Evolutionary conservation across 2,888 invertebrate species (phyloP).

Genomic region (Parnassius smintheus): DNA sequence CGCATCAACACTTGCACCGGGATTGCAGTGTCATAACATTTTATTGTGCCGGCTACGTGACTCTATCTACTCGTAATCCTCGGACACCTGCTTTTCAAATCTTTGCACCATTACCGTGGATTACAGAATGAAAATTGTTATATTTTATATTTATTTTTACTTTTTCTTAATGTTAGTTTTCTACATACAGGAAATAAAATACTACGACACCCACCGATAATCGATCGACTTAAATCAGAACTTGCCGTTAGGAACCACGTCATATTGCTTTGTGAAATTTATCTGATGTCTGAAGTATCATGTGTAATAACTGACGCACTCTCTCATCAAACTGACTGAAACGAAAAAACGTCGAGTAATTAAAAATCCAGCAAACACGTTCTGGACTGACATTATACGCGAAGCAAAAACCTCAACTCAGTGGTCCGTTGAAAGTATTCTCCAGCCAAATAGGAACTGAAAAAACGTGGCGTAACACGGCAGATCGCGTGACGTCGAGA

Average conservation of each 20-base stretch:
- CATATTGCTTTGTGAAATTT: no score
- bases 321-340: constrained; percentile 19
- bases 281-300: no score
- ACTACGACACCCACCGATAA: no score
- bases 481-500: constrained; percentile 62
- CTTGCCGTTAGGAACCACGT: no score
- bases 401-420: constrained; percentile 61
- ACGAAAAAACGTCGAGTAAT: constrained; percentile 22
- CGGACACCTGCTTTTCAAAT: constrained; percentile 72
- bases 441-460: constrained; percentile 62
- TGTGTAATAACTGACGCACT: constrained; percentile 20
- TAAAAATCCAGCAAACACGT: constrained; percentile 27
- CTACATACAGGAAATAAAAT: no score
- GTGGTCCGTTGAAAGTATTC: constrained; percentile 72
- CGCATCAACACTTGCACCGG: constrained; percentile 52
- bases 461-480: constrained; percentile 65
- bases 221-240: no score
- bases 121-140: constrained; percentile 15
- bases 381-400: constrained; percentile 40
- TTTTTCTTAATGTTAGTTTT: no score
- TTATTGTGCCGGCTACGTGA: constrained; percentile 65
- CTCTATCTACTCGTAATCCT: constrained; percentile 71
- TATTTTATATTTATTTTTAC: neutral
- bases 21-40: constrained; percentile 76
- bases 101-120: constrained; percentile 28